Evolutionary conservation across 2,797 vertebrate species (phyloP), one percentile per base, ranked within the genome.

Genomic region (Sebastolobus alascanus): DNA sequence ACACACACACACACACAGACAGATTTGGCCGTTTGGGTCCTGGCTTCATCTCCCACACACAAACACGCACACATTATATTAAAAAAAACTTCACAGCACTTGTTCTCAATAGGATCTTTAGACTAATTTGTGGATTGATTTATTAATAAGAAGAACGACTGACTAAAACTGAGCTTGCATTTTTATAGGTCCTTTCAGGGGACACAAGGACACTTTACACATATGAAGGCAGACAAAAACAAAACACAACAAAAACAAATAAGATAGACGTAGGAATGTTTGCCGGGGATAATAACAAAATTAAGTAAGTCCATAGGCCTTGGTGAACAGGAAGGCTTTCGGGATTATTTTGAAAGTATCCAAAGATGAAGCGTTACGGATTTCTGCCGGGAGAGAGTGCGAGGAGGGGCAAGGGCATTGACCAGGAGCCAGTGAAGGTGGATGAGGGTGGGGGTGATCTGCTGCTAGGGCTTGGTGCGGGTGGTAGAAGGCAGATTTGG

Each of bases 1-100:
- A 64, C 64, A 59, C 59, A 74, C 31, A 8, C 27, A 4, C 27
- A 18, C 55, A n/a, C 56, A 55, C 54, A 73, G 74, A 75, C 70
- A 68, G 22, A 70, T 9, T 20, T n/a, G 20, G 50, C 50, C 50
- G n/a, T 20, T n/a, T 52, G 50, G 50, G 50, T 52, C 50, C 18
- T 52, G 50, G 4, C 50, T 52, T 52, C 50, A 52, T 52, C 50
- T 10, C 20, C 50, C 50, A 75, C 68, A 71, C 73, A 79, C 54
- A 75, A 29, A 73, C 71, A 69, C 31, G 38, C 46, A 52, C 43
- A 46, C 14, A 46, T 46, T 46, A 46, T 46, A 46, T 46, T 46
- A 18, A 46, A 46, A 29, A 46, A 46, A 46, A 46, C 43, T 46
- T 46, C 43, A 46, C 43, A 46, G 43, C 43, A 46, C 43, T 46